Base-by-base conservation (phyloP, 2,797 vertebrate genomes). In the Catamblyrhynchus diadema region DNA sequence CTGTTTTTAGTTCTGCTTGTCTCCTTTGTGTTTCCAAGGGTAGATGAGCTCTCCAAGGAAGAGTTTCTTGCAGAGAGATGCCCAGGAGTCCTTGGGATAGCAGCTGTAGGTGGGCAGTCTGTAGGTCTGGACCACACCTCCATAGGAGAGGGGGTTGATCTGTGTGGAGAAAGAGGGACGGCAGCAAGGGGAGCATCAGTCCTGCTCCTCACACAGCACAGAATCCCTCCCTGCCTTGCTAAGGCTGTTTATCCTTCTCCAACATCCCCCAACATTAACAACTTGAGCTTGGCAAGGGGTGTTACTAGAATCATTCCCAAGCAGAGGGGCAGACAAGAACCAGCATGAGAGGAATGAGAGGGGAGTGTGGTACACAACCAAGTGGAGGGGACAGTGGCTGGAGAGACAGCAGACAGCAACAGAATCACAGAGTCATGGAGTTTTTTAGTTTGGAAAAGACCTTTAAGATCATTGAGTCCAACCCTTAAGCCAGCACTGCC, bases 1-100 rank as follows among this genome's bases (percentile, higher is more conserved):
- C 44, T 59, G 37, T 28, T 18, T 47, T 98, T 96, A 99, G 91
- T 99, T 98, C 27, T 98, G 97, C 96, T 99, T 99, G 94, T 98
- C 98, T 95, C 87, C 98, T 97, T 98, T 99, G 95, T 98, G 98
- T 85, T 97, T 99, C 99, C 99, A 99, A 71, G 99, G 99, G 93
- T 99, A 99, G 96, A 99, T 98, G 53, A 99, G 98, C 96, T 99
- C 99, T 59, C 99, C 99, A 1, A 99, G 97, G 94, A 99, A 99
- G 77, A 99, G 98, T 85, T 99, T 99, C 97, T 98, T 98, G 96
- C 98, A 98, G 95, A 99, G 97, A 6, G 98, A 98, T 0, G 86
- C 90, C 99, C 99, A 99, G 22, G 99, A 99, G 96, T 99, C 98
- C 95, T 96, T 98, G 45, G 99, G 99, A 96, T 98, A 99, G 88